Conservation (phyloP, 2,797 vertebrate genomes). For the Halcyon chelicuti region DNA sequence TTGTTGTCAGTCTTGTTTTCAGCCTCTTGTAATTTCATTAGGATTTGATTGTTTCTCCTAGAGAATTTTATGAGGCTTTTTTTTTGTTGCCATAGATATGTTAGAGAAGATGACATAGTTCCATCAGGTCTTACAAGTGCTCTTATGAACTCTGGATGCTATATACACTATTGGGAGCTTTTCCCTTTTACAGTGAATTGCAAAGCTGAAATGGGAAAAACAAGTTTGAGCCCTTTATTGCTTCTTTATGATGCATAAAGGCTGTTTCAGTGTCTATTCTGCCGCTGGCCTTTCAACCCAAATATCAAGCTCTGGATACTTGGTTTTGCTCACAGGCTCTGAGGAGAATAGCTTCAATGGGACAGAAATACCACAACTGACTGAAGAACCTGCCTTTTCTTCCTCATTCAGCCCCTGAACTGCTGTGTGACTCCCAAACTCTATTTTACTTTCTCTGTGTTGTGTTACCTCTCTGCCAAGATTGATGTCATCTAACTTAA, state of each 20-base stretch:
- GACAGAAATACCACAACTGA: background rate
- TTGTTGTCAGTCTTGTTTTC: background rate
- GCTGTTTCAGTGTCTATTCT: background rate
- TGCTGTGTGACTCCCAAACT: background rate
- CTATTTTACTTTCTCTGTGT: background rate
- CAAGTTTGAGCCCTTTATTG: background rate
- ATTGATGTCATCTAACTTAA: background rate
- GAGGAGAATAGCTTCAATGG: background rate
- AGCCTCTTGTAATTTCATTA: background rate
- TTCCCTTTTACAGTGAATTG: background rate
- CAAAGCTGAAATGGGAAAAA: background rate
- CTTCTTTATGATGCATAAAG: background rate
- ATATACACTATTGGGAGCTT: background rate
- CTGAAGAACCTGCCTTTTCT: background rate
- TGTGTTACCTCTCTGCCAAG: background rate
- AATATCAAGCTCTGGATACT: background rate
- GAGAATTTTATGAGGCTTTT: background rate
- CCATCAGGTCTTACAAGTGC: background rate
- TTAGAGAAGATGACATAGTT: background rate
- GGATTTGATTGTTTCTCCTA: background rate
- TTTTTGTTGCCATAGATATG: background rate
- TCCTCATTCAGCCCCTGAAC: background rate
- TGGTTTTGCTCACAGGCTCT: background rate
- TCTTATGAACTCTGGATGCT: background rate
- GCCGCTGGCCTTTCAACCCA: background rate